Evolutionary conservation across 2,797 vertebrate species (phyloP).

Genomic region (Austrolebias charrua): DNA sequence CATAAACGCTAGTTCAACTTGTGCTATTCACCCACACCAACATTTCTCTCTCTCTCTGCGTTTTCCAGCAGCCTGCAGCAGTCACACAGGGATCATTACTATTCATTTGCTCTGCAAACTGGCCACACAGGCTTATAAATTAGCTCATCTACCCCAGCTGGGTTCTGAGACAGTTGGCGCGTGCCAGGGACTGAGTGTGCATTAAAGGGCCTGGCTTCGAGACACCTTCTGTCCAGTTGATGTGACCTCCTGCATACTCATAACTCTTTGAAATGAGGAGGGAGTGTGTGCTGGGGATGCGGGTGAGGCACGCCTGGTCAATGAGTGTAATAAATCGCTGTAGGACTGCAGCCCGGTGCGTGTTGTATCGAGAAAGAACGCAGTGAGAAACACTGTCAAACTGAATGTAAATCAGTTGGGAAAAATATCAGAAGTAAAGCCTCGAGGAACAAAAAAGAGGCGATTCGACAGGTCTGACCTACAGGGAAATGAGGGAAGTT

Average conservation of each 20-base stretch:
- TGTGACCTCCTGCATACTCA: conserved; percentile 53
- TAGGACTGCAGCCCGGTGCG: conserved; percentile 31
- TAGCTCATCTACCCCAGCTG: conserved; percentile 67
- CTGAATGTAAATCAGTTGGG: conserved; percentile 66
- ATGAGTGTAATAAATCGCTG: conserved; percentile 66
- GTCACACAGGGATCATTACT: conserved; percentile 71
- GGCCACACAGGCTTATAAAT: conserved; percentile 70
- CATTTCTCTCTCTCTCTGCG: background rate
- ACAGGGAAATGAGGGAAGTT: conserved; percentile 64
- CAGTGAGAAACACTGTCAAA: conserved; percentile 63
- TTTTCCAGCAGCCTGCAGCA: conserved; percentile 40
- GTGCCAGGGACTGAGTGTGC: conserved; percentile 49
- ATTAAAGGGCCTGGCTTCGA: conserved; percentile 45
- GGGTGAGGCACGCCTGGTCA: conserved; percentile 34
- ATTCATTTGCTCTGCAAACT: conserved; percentile 80
- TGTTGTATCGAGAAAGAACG: conserved; percentile 40
- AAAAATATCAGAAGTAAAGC: conserved; percentile 67
- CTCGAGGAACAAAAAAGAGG: conserved; percentile 57
- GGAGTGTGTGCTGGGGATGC: background rate
- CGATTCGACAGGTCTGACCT: conserved; percentile 65
- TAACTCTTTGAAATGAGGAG: conserved; percentile 18
- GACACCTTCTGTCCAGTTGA: conserved; percentile 60
- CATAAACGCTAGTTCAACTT: conserved; percentile 19
- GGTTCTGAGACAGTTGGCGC: conserved; percentile 58
- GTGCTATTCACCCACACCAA: conserved; percentile 17